phyloP scores from a whole-genome alignment of 2,888 invertebrate genomes.

The Stenichneumon culpator region DNA sequence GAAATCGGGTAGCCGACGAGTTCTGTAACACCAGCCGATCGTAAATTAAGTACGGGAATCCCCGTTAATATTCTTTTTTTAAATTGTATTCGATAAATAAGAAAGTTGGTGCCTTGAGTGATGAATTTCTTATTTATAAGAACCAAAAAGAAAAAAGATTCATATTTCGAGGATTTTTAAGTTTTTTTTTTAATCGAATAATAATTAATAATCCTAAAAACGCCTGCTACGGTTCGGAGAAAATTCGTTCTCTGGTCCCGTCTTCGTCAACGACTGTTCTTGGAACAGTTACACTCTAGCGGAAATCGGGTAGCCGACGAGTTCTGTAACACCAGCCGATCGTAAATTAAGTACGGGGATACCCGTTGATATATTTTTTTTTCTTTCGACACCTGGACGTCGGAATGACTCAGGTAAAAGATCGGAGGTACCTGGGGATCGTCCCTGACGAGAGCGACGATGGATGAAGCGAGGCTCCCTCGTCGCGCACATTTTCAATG shows the following conservation, averaged over 20 bases:
- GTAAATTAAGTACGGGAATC: not conserved
- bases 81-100: not conserved
- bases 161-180: not conserved
- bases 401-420: slow-evolving; percentile 23
- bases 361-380: slow-evolving; percentile 12
- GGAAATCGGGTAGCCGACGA: slow-evolving; percentile 30
- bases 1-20: slow-evolving; percentile 16
- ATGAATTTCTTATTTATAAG: slow-evolving; percentile 9
- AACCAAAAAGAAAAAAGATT: not conserved
- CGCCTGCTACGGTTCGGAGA: not conserved
- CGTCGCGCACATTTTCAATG: slow-evolving; percentile 39
- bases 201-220: not conserved
- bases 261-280: not conserved
- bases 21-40: slow-evolving; percentile 1
- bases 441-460: slow-evolving; percentile 35
- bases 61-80: slow-evolving; percentile 10
- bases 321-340: slow-evolving; percentile 2
- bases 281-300: not conserved
- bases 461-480: not conserved
- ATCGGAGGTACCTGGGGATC: slow-evolving; percentile 8
- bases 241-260: not conserved
- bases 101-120: not conserved
- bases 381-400: slow-evolving; percentile 26
- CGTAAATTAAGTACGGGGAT: not conserved
- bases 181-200: not conserved